These are phyloP conservation scores for Neogale vison DNA, from an alignment of 2,113 vertebrate genomes.

Conservation along the genomic window DNA sequence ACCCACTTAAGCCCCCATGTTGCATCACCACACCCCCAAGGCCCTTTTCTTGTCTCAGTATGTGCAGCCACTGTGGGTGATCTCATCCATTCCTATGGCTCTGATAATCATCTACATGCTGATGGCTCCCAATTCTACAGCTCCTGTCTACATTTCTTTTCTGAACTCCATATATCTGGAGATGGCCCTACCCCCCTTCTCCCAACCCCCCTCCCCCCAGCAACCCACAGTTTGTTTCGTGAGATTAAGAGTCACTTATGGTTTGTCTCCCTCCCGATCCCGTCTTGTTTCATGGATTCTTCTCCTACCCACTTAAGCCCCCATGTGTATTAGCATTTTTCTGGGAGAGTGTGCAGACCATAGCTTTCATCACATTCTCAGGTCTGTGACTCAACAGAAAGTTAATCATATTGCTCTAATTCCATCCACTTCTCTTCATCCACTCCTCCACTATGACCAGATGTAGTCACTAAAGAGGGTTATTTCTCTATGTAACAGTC, in stretches of 20 bases:
- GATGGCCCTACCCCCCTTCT: too few species aligned
- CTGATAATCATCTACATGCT: background rate
- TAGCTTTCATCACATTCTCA: slow-evolving; percentile 43
- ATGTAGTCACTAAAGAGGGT: background rate
- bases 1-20: too few species aligned
- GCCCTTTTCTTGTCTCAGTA: background rate
- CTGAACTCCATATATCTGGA: background rate
- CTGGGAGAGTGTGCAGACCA: background rate
- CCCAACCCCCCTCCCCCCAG: too few species aligned
- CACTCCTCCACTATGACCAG: background rate
- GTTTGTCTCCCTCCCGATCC: too few species aligned
- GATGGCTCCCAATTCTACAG: background rate
- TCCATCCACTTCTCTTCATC: background rate
- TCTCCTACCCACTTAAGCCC: too few species aligned
- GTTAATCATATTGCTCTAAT: slow-evolving; percentile 20
- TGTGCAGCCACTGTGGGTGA: background rate
- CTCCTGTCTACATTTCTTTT: slow-evolving; percentile 1
- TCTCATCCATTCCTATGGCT: background rate
- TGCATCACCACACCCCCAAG: too few species aligned
- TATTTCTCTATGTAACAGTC: background rate
- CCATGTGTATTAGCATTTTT: slow-evolving; percentile 23
- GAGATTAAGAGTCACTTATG: too few species aligned
- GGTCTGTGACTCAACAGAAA: slow-evolving; percentile 31
- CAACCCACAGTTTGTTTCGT: too few species aligned
- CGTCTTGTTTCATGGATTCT: too few species aligned